Percentiles rank a stretch among this genome's conserved stretches.
phyloP scores from a whole-genome alignment of 2,113 vertebrate genomes.

The Ailuropoda melanoleuca region DNA sequence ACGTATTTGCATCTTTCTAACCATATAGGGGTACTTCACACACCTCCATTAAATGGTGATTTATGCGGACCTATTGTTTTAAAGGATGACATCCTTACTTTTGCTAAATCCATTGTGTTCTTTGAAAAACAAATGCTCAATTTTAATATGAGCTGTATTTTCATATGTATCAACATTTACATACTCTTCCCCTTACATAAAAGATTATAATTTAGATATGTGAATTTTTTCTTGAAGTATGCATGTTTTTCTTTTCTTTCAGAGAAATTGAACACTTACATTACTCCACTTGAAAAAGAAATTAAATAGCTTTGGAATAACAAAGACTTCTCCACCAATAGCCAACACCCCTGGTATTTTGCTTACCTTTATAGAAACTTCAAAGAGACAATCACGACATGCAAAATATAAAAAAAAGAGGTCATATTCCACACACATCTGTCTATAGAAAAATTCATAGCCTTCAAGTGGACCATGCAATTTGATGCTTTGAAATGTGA shows the following conservation, averaged over 20 bases:
- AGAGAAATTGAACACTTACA: slow-evolving; percentile 33
- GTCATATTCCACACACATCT: neutral
- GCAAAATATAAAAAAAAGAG: slow-evolving; percentile 28
- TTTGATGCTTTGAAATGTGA: slow-evolving; percentile 37
- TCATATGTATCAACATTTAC: slow-evolving; percentile 9
- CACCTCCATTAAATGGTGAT: neutral
- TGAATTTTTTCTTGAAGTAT: neutral
- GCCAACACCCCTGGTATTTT: neutral
- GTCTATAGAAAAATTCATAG: neutral
- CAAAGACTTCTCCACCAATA: neutral
- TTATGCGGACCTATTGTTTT: neutral
- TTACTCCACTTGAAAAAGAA: neutral
- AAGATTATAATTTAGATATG: neutral
- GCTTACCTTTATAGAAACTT: slow-evolving; percentile 14
- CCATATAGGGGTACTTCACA: neutral
- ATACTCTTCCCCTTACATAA: neutral
- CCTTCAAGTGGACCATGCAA: neutral
- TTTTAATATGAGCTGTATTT: slow-evolving; percentile 18
- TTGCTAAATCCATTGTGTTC: neutral
- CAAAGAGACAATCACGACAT: neutral
- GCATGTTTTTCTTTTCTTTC: slow-evolving; percentile 32
- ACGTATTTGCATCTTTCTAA: slow-evolving; percentile 27
- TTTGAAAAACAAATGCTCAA: slow-evolving; percentile 5
- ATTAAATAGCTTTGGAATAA: slow-evolving; percentile 25
- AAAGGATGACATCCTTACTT: slow-evolving; percentile 5